Evolutionary conservation across 2,113 vertebrate genomes (phyloP), one percentile per base, ranked within the genome.

Genomic region (Bambusicola thoracicus): DNA sequence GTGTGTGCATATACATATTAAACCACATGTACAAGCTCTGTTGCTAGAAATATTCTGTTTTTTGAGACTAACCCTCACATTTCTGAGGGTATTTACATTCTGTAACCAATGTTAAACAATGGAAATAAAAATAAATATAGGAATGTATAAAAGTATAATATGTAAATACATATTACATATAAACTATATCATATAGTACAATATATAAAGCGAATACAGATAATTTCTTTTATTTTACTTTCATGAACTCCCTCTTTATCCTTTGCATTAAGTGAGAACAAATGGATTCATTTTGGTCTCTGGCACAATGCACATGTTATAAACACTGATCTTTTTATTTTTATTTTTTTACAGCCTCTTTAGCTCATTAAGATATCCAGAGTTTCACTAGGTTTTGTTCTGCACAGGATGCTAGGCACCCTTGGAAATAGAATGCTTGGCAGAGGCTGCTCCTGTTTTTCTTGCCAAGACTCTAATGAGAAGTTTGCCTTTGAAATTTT

Each of bases 281-380:
- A 88, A 43, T 56, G 65, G 76, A 81, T 95, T 78, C 25, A 61
- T 90, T 93, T 86, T 75, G 46, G 76, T 90, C 68, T 80, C 92
- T 96, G 95, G 90, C 92, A 92, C 51, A 68, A 77, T 0, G 0
- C 22, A 17, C 22, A 36, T 11, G 30, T 90, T 93, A 88, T 88
- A 96, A 96, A 92, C 65, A 75, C 73, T 61, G 40, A 48, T 46
- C 29, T 81, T 88, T 94, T 94, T 48, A 21, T 48, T 48, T 24
- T 48, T 48, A 11, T 53, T 16, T 53, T 53, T 53, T 17, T 16
- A 93, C 0, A n/a, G 61, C 38, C 90, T 94, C 43, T 94, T 96
- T 94, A 96, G 92, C 85, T 96, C 88, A 93, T 95, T 95, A 93
- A 92, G 85, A 69, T 94, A 96, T 95, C 92, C 91, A 78, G 92